Evolutionary conservation across 1,140 invertebrate species (phyloP), one percentile per base, ranked within the genome.

Genomic region (Lepidurus arcticus): DNA sequence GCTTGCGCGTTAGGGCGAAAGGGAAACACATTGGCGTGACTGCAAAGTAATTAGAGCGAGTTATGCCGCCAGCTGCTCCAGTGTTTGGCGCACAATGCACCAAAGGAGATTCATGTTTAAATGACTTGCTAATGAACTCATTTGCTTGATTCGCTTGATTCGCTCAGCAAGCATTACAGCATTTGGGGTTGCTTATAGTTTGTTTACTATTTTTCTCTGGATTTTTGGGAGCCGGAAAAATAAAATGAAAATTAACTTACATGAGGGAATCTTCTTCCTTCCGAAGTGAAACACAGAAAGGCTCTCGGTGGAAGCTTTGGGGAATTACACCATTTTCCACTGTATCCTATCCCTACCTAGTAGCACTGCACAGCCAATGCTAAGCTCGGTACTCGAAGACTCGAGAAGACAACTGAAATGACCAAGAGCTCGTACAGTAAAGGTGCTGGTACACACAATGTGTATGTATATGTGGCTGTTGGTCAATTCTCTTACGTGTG

Each of bases 21-120:
- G 53, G n/a, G 53, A 65, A 65, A 65, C 53, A 21, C 53, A 65
- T 65, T 65, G 21, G 53, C 53, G 53, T 65, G 53, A 65, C 53
- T 65, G 53, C 53, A 65, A 21, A 65, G 53, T 65, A 65, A 65
- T 65, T 65, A 65, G 10, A 7, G 16, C 53, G 16, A 65, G 53
- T n/a, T 9, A n/a, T n/a, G 5, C 53, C 16, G 13, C 53, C 53
- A 65, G 53, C 53, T 65, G 53, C 4, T 65, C 6, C 53, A 13
- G 9, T 16, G 21, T 16, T 13, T 65, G 21, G 9, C 21, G 16
- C 21, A 21, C 53, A 16, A 65, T 16, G 21, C n/a, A 65, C 53
- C 0, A 1, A 65, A 65, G 7, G 21, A 21, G 8, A 65, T 7
- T 65, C 53, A 13, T 21, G 53, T 21, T 65, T 1, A 34, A 34